These are phyloP conservation scores for Protobothrops mucrosquamatus DNA, from an alignment of 2,113 vertebrate species.

Conservation along the genomic window DNA sequence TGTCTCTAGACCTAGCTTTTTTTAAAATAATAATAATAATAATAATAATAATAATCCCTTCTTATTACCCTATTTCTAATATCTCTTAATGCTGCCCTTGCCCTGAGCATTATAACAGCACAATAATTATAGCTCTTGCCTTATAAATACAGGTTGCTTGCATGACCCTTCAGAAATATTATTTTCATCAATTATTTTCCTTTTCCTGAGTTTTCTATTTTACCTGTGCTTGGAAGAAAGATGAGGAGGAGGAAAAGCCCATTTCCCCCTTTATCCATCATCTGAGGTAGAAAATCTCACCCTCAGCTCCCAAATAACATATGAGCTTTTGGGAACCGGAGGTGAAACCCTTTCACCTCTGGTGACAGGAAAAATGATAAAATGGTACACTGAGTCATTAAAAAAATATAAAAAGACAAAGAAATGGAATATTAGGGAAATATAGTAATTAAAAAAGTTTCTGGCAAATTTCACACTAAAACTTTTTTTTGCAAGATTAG, in stretches of 20 bases:
- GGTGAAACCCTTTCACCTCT: background rate
- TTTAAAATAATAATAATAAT: background rate
- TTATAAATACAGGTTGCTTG: background rate
- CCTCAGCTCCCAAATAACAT: background rate
- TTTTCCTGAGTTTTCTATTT: background rate
- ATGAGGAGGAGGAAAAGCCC: background rate
- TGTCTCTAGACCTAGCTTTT: background rate
- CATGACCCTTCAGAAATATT: background rate
- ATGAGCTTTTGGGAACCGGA: background rate
- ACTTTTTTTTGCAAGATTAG: background rate
- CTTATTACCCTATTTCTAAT: background rate
- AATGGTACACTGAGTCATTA: background rate
- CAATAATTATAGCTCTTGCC: background rate
- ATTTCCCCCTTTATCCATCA: background rate
- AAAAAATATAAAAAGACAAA: background rate
- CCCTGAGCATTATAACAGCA: background rate
- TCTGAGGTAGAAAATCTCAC: background rate
- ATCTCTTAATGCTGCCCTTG: background rate
- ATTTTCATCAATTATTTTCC: background rate
- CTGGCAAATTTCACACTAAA: background rate
- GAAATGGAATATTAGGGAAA: background rate
- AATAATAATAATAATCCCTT: background rate
- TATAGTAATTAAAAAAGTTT: background rate
- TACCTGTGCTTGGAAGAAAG: background rate
- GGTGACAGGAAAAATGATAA: background rate